Conservation (phyloP, 2,888 invertebrate species). For the Apotomis turbidana region DNA sequence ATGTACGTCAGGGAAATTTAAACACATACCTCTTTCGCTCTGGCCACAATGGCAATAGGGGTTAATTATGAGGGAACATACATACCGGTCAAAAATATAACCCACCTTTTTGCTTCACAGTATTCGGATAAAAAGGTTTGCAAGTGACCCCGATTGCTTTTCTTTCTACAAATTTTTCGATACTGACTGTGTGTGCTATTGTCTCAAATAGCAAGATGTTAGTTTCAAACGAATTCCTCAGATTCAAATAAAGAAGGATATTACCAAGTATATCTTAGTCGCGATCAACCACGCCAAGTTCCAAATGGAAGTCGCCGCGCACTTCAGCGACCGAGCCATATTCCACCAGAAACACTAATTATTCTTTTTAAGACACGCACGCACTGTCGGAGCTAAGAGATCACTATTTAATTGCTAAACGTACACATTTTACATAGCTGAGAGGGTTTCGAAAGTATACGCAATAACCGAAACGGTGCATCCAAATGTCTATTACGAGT, state of each 20-base stretch:
- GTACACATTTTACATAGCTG: slow-evolving; percentile 57
- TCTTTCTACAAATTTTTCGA: no score
- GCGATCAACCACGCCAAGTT: slow-evolving; percentile 74
- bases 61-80: no score
- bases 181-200: no score
- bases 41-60: no score
- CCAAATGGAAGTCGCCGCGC: slow-evolving; percentile 67
- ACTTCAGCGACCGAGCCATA: slow-evolving; percentile 63
- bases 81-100: no score
- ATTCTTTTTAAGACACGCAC: slow-evolving; percentile 47
- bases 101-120: no score
- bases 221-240: no score
- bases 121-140: no score
- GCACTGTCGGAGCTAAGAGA: slow-evolving; percentile 55
- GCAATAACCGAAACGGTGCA: slow-evolving; percentile 71
- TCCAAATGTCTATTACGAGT: slow-evolving; percentile 46
- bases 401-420: slow-evolving; percentile 58
- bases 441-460: slow-evolving; percentile 79
- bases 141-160: no score
- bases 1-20: no score
- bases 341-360: slow-evolving; percentile 12
- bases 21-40: no score
- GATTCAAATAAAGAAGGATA: slow-evolving; percentile 25
- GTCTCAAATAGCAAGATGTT: no score
- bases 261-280: slow-evolving; percentile 75